phyloP scores from a whole-genome alignment of 1,140 invertebrate genomes.

The Sesamia nonagrioides region DNA sequence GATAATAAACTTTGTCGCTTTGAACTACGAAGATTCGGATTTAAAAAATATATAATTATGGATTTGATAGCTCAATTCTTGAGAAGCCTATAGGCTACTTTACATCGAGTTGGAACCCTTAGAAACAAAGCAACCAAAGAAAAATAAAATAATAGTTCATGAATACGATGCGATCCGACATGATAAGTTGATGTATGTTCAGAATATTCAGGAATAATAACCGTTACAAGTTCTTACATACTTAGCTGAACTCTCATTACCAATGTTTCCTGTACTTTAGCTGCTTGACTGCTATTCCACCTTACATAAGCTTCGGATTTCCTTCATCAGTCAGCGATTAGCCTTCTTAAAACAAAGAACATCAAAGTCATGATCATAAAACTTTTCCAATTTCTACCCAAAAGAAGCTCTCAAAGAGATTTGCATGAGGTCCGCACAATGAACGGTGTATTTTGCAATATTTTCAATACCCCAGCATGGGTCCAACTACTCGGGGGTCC shows the following conservation, averaged over 20 bases:
- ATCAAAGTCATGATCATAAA: slow-evolving; percentile 69
- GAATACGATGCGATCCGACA: no score
- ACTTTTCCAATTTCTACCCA: slow-evolving; percentile 83
- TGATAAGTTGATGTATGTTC: no score
- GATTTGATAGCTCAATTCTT: no score
- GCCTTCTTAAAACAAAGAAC: slow-evolving; percentile 42
- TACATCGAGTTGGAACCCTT: no score
- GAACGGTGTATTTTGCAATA: slow-evolving; percentile 70
- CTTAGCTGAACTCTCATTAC: no score
- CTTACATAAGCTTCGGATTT: background rate
- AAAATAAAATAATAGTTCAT: no score
- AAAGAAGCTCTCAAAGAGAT: slow-evolving; percentile 78
- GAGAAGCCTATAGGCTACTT: no score
- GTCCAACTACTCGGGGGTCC: slow-evolving; percentile 73
- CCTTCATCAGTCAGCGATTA: slow-evolving; percentile 19
- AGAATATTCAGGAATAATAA: background rate
- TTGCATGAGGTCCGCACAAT: slow-evolving; percentile 78
- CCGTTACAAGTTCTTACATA: background rate
- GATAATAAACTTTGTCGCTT: no score
- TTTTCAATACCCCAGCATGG: slow-evolving; percentile 82
- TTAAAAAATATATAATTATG: no score
- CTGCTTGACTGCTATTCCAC: background rate
- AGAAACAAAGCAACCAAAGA: no score
- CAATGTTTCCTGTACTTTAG: background rate
- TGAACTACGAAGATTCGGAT: no score